Conservation (phyloP, 1,140 invertebrate genomes). For the Pararge aegeria region DNA sequence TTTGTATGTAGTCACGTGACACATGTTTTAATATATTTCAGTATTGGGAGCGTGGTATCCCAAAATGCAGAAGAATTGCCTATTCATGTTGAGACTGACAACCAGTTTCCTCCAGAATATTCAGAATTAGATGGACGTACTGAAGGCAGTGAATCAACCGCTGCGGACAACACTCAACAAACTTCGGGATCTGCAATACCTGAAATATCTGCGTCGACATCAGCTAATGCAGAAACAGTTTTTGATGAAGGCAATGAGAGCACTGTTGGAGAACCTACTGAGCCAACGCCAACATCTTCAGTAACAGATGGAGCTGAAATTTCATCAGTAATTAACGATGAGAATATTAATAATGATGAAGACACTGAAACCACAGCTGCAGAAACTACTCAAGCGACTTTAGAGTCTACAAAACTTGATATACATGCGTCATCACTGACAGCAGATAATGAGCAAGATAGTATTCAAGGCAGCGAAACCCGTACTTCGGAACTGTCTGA, state of each 20-base stretch:
- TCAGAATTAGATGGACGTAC: slow-evolving; percentile 42
- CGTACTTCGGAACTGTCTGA: too few species aligned
- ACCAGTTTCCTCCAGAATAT: slow-evolving; percentile 58
- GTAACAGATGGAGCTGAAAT: neutral
- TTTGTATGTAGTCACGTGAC: slow-evolving; percentile 54
- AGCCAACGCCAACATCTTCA: neutral
- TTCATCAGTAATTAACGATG: neutral
- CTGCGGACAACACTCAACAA: slow-evolving; percentile 11
- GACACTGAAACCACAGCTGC: neutral
- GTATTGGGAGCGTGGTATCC: slow-evolving; percentile 31
- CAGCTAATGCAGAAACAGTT: neutral
- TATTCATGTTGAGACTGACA: slow-evolving; percentile 60
- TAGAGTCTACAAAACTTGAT: too few species aligned
- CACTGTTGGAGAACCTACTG: neutral
- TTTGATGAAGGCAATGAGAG: neutral
- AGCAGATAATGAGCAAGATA: too few species aligned
- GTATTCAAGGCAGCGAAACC: too few species aligned
- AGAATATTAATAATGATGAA: neutral
- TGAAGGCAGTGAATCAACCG: slow-evolving; percentile 52
- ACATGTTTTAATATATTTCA: slow-evolving; percentile 51
- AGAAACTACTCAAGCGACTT: neutral
- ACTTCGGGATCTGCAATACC: neutral
- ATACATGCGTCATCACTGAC: too few species aligned
- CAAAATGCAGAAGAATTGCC: slow-evolving; percentile 58
- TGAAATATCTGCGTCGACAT: neutral